phyloP scores from a whole-genome alignment of 2,113 vertebrate genomes.

The Mugil cephalus region DNA sequence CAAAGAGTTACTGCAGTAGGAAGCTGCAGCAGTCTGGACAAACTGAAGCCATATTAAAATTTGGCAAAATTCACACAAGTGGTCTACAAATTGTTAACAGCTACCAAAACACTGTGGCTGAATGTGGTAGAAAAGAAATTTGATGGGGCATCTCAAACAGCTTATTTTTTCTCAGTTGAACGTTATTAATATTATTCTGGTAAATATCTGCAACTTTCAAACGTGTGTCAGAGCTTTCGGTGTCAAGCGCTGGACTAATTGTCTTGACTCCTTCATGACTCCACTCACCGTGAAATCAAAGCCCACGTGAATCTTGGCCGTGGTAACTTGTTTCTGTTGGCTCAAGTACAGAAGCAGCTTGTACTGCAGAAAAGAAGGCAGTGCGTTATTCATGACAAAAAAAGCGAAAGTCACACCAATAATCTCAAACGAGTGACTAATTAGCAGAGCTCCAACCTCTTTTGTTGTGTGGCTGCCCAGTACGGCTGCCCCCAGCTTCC shows the following conservation, averaged over 20 bases:
- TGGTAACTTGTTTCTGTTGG: constrained; percentile 92
- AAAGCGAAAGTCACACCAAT: constrained; percentile 20
- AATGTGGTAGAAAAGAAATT: no score
- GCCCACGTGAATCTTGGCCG: constrained; percentile 88
- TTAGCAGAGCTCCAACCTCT: constrained; percentile 85
- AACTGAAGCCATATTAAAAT: no score
- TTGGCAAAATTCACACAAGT: no score
- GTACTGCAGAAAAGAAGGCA: constrained; percentile 84
- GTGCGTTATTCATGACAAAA: constrained; percentile 15
- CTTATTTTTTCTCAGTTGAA: no score
- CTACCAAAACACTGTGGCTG: no score
- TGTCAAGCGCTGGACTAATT: neutral
- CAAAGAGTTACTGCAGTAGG: no score
- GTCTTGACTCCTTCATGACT: neutral
- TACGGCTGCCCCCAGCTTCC: constrained; percentile 94
- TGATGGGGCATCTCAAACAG: no score
- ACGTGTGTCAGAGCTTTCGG: no score
- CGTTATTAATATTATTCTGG: no score
- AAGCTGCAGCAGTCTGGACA: no score
- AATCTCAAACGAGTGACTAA: constrained; percentile 56
- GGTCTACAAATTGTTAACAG: no score
- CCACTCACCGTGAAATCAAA: constrained; percentile 92
- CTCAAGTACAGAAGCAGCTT: constrained; percentile 94
- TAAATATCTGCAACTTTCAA: no score
- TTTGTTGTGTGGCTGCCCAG: constrained; percentile 89